Base-by-base conservation (phyloP, 2,888 invertebrate species). In the Pandemis cinnamomeana region DNA sequence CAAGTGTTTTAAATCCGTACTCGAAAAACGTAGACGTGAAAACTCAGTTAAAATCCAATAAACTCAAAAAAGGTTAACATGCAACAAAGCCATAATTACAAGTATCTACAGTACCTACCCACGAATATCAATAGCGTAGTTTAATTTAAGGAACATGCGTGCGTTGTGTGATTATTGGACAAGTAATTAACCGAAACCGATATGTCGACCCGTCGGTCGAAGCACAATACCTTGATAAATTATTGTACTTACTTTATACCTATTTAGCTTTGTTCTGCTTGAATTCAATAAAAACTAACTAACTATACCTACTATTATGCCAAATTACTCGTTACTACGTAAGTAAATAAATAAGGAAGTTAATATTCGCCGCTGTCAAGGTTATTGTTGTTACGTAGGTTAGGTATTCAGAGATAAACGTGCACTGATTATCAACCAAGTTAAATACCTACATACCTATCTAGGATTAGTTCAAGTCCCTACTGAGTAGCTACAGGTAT, bases 221-320 rank as follows among this genome's bases (percentile, higher is more conserved):
- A 36, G 58, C 64, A 64, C 58, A 64, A 71, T 58, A 64, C 64
- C n/a, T 71, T 36, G 71, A 71, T 71, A 64, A 71, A 64, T 46
- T 58, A 27, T 58, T 58, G 0, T 27, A 27, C 51, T 63, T 27
- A 3, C 1, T n/a, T 20, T 2, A 13, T 51, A 63, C 53, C 53
- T 55, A 36, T 46, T 71, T 70, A 42, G 20, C 46, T 71, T 71
- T 58, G 58, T 64, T 64, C 71, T 27, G 55, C 7, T 64, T 36
- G 27, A 46, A 20, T n/a, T 53, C 6, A 53, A 20, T 20, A 46
- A 64, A 11, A 64, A 44, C 1, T 20, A 51, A 66, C 36, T 66
- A 27, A 51, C 51, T 13, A 41, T 61, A 41, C 3, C 6, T 5
- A 53, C 64, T 27, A 15, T 64, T 36, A 66, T 66, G n/a, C n/a